Evolutionary conservation across 2,888 invertebrate genomes (phyloP), one percentile per base, ranked within the genome.

Genomic region (Pterobdella sp.): DNA sequence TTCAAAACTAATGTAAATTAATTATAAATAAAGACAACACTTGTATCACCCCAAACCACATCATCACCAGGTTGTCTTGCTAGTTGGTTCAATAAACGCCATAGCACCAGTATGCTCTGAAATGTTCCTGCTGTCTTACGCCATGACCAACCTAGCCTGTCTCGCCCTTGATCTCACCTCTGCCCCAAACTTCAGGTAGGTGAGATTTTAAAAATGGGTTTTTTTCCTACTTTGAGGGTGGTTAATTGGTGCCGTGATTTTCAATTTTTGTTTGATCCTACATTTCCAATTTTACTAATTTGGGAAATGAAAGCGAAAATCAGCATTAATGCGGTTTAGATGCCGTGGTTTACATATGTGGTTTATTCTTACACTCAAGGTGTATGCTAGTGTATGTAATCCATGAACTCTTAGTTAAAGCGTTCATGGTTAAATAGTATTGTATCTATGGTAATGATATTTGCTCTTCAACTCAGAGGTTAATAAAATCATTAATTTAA

Each of bases 91-190:
- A 0, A 87, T 98, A 77, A 98, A 98, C 83, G 88, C 90, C 18
- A 98, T 98, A 77, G 98, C 98, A 4, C 92, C 93, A 81, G 88
- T 95, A 63, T 95, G 96, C 81, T 95, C 97, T 0, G 95, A 98
- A 63, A 88, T 98, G 72, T 98, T 98, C 85, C 88, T 98, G 81
- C 87, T 97, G 14, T 94, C 95, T 72, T 99, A 99, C 84, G 89
- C 95, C 81, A 93, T 96, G 0, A 93, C 94, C 42, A 98, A 98
- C 85, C 85, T 98, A 74, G 94, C 97, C 0, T 97, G 97, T 81
- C 87, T 98, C 73, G 94, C 94, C 0, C 86, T 98, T 73, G 96
- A 98, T 82, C 85, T 98, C 35, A 96, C 98, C 0, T 94, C 95
- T 34, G 97, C 98, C 1, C 97, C 98, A 1, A 98, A 98, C 83